Evolutionary conservation across 2,888 invertebrate genomes (phyloP).

Genomic region (Lysandra bellargus): DNA sequence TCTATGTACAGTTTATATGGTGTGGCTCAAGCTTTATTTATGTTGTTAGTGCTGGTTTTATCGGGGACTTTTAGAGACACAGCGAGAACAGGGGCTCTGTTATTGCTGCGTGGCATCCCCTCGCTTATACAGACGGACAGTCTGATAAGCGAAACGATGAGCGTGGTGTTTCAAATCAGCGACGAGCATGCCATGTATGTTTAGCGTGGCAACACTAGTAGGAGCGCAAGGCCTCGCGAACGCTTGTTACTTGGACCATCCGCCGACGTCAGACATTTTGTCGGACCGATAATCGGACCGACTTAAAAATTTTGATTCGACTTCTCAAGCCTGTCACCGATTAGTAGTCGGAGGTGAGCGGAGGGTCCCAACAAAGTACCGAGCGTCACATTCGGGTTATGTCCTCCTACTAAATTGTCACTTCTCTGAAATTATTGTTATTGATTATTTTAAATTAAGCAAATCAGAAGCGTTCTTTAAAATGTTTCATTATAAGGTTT

Average conservation of each 20-base stretch:
- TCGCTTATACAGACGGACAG: slow-evolving; percentile 59
- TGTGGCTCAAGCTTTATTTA: slow-evolving; percentile 43
- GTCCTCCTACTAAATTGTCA: slow-evolving; percentile 77
- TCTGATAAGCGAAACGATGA: slow-evolving; percentile 72
- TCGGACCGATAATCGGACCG: neutral
- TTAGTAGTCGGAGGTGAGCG: neutral
- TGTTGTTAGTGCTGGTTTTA: slow-evolving; percentile 70
- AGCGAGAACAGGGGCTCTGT: slow-evolving; percentile 56
- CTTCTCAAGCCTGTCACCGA: neutral
- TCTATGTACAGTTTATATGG: slow-evolving; percentile 39
- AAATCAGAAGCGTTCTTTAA: neutral
- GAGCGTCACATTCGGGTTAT: slow-evolving; percentile 64
- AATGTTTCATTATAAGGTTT: neutral
- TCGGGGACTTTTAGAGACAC: slow-evolving; percentile 66
- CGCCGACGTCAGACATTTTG: neutral
- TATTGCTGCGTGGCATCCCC: slow-evolving; percentile 65
- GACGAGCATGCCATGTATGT: slow-evolving; percentile 75
- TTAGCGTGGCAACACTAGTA: slow-evolving; percentile 75
- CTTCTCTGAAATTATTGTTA: slow-evolving; percentile 54
- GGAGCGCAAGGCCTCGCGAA: slow-evolving; percentile 60
- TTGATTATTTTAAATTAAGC: slow-evolving; percentile 13
- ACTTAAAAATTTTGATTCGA: neutral
- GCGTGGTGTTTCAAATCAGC: slow-evolving; percentile 78
- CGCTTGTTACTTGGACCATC: slow-evolving; percentile 62
- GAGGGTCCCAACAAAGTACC: slow-evolving; percentile 52